Evolutionary conservation across 2,113 vertebrate species (phyloP).

Genomic region (Leucoraja erinaceus): DNA sequence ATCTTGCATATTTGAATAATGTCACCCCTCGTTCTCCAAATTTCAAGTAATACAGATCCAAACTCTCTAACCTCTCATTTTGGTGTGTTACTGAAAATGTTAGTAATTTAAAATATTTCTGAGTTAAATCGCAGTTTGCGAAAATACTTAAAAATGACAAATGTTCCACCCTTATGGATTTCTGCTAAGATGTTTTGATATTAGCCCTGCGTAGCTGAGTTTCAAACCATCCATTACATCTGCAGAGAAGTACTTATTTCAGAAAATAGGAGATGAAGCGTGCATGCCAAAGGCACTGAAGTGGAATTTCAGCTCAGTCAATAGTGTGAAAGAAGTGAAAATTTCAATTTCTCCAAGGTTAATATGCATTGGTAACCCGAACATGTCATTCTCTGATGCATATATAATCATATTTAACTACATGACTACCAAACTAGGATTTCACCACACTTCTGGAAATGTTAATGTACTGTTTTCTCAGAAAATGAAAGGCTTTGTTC

Average conservation of each 20-base stretch:
- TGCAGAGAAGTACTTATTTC: not conserved
- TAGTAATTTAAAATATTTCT: not conserved
- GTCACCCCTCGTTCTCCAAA: too few species aligned
- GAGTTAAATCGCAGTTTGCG: not conserved
- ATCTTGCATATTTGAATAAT: too few species aligned
- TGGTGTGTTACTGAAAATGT: not conserved
- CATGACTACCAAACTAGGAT: not conserved
- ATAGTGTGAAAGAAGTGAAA: conserved; percentile 31
- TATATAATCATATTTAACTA: conserved; percentile 11
- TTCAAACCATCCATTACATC: conserved; percentile 19
- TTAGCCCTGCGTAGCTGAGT: not conserved
- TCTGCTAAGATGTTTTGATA: not conserved
- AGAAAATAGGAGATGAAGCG: conserved; percentile 14
- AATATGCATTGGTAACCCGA: conserved; percentile 27
- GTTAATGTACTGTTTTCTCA: not conserved
- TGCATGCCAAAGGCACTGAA: conserved; percentile 15
- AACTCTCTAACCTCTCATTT: too few species aligned
- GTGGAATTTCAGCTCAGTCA: conserved; percentile 31
- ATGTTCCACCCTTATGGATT: not conserved
- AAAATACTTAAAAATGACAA: not conserved
- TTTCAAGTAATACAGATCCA: too few species aligned
- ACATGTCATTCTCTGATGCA: conserved; percentile 5
- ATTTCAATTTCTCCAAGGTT: conserved; percentile 33
- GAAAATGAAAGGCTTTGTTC: not conserved
- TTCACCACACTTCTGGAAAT: not conserved